Percentiles rank a stretch among this genome's conserved stretches.
These are phyloP conservation scores for Limnodromus scolopaceus DNA, from an alignment of 2,797 vertebrate genomes.

Conservation along the genomic window DNA sequence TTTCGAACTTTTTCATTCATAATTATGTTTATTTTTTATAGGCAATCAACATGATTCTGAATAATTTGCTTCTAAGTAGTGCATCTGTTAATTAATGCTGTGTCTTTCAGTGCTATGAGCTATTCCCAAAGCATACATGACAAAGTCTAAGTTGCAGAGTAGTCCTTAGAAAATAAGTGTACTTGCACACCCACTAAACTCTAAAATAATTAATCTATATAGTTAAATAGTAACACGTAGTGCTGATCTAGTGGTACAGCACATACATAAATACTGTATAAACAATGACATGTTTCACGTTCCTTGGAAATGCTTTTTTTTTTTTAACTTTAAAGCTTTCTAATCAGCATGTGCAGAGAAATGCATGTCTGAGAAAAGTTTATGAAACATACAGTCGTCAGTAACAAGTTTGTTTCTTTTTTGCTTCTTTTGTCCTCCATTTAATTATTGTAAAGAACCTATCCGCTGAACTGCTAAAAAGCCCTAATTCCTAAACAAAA, in stretches of 20 bases:
- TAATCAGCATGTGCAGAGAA: background rate
- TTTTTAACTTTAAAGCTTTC: background rate
- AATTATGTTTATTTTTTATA: background rate
- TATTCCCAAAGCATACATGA: background rate
- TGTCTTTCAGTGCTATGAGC: background rate
- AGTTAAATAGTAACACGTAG: conserved; percentile 41
- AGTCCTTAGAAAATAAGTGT: background rate
- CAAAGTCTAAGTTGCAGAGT: background rate
- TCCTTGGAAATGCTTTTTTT: background rate
- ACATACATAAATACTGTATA: background rate
- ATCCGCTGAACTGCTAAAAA: background rate
- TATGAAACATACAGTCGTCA: background rate
- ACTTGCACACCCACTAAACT: background rate
- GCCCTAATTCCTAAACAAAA: background rate
- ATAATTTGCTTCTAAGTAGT: background rate
- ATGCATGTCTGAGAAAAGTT: background rate
- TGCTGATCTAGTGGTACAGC: background rate
- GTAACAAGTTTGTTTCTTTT: background rate
- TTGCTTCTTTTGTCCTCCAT: background rate
- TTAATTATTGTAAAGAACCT: background rate
- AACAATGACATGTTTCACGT: background rate
- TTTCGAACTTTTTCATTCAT: background rate
- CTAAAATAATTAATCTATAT: background rate
- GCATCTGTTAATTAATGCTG: background rate
- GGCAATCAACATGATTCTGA: background rate